Evolutionary conservation across 2,797 vertebrate genomes (phyloP).

Genomic region (Poliocrania exsul): DNA sequence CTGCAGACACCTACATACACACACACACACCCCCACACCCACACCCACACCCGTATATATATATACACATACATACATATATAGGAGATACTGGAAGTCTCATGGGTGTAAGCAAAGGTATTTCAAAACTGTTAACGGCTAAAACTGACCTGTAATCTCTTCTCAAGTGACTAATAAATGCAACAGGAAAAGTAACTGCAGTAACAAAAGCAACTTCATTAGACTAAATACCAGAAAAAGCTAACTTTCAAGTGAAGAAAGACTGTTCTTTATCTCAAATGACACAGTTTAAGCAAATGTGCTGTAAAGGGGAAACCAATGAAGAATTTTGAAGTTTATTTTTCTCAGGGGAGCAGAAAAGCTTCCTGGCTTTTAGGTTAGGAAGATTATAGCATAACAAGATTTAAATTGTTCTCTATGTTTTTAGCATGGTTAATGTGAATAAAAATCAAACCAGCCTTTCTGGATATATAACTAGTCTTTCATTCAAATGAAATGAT

Average conservation of each 20-base stretch:
- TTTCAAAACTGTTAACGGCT: neutral
- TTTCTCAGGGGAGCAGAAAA: neutral
- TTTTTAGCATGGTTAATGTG: neutral
- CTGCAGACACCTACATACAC: neutral
- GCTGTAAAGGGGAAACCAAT: neutral
- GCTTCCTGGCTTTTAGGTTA: neutral
- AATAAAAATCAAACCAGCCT: neutral
- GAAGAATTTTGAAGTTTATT: neutral
- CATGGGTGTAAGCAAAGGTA: neutral
- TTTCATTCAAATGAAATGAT: neutral
- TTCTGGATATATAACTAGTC: neutral
- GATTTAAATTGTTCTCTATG: neutral
- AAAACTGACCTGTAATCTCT: neutral
- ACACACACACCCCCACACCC: neutral
- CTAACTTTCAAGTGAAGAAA: neutral
- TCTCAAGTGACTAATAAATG: neutral
- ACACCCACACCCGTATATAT: neutral
- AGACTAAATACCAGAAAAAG: neutral
- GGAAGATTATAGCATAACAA: neutral
- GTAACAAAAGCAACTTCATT: neutral
- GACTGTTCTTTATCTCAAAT: neutral
- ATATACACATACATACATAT: no score
- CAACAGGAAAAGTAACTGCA: neutral
- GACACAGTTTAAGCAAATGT: neutral
- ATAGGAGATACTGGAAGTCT: neutral